Base-by-base conservation (phyloP, 2,113 vertebrate genomes). In the Dasypus novemcinctus region DNA sequence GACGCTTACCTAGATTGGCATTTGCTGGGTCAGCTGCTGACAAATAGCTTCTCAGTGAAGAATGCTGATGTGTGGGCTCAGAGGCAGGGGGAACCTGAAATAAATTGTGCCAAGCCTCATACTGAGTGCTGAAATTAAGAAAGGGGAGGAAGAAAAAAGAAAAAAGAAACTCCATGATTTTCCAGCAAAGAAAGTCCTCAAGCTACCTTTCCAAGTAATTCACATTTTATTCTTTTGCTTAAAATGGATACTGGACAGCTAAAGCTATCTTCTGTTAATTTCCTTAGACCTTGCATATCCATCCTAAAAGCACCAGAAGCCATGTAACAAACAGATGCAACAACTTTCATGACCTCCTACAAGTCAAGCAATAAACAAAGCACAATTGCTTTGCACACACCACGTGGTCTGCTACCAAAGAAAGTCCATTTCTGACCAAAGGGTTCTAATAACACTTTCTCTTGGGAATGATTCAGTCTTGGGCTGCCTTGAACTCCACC, bases 221-320 rank as follows among this genome's bases (percentile, higher is more conserved):
- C 1, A 27, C 38, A 38, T 95, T 96, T 93, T 94, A 96, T 90
- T 68, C 13, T 66, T 68, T 64, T 1, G 2, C 75, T 10, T 83
- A 85, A 54, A 59, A 89, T 88, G 90, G 68, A 38, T 31, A 80
- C 72, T 49, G 31, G 95, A 94, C 72, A 94, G 27, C 13, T 69
- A 93, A 59, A 74, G 21, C 1, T 33, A 21, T 90, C 72, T 69
- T 97, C 57, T 95, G 94, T 96, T 96, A n/a, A 86, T 93, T 94
- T 97, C 89, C 94, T 91, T 92, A 20, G 0, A 0, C 11, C 80
- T 97, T 96, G 95, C 95, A 90, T 91, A 63, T 68, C 89, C 82
- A 80, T 71, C 74, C 96, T 46, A 69, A 71, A 95, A 95, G 90
- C 38, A 8, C 52, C 86, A 46, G 86, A 87, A 96, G 94, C 80